Percentiles rank a stretch among this genome's conserved stretches.
Conservation (phyloP, 2,113 vertebrate species). For the Uria aalge region DNA sequence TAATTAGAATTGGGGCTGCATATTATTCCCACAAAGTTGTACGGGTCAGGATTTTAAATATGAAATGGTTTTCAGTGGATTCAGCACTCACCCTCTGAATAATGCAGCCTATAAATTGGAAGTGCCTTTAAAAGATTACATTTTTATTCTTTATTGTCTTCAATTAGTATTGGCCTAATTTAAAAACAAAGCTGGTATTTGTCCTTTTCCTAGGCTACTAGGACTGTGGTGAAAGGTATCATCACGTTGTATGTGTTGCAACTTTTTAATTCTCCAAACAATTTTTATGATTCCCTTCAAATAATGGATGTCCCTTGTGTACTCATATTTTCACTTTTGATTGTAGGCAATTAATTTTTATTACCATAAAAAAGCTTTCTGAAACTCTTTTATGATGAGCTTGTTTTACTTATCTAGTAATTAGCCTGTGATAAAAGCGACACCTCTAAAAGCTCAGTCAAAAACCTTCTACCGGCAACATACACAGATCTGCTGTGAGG, state of each 20-base stretch:
- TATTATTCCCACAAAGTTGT: neutral
- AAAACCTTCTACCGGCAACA: conserved; percentile 38
- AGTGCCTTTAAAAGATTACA: neutral
- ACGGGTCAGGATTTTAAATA: neutral
- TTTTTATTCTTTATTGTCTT: neutral
- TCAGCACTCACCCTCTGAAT: neutral
- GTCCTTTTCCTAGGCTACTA: neutral
- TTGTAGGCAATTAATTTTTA: conserved; percentile 53
- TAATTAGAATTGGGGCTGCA: neutral
- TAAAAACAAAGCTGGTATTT: conserved; percentile 16
- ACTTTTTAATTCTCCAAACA: conserved; percentile 33
- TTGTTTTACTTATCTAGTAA: conserved; percentile 58
- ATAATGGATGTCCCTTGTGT: conserved; percentile 7
- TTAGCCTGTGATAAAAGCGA: conserved; percentile 32
- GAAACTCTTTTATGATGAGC: conserved; percentile 20
- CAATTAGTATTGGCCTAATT: conserved; percentile 19
- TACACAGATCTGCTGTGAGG: conserved; percentile 32
- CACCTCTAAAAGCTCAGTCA: conserved; percentile 29
- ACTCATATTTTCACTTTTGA: conserved; percentile 32
- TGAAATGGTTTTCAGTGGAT: neutral
- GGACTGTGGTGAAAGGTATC: neutral
- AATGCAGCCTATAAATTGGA: neutral
- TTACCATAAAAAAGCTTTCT: conserved; percentile 54
- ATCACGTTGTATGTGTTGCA: neutral
- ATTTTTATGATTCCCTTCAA: conserved; percentile 35